Percentiles rank a stretch among this genome's conserved stretches.
Conservation (phyloP, 2,797 vertebrate genomes). For the Spondyliosoma cantharus region DNA sequence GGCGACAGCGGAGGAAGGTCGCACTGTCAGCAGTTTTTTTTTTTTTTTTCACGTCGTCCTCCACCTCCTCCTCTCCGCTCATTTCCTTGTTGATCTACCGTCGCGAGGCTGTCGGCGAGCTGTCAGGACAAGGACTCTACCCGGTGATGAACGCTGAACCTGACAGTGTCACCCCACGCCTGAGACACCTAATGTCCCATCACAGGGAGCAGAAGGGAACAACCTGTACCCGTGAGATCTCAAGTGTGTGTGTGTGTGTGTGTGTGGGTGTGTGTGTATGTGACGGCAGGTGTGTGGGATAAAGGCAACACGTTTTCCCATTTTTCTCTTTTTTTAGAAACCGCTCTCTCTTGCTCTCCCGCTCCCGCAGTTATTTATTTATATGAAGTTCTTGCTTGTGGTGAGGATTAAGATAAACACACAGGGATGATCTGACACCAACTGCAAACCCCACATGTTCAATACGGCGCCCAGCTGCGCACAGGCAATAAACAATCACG, state of each 20-base stretch:
- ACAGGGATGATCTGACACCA: constrained; percentile 5
- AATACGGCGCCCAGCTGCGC: constrained; percentile 3
- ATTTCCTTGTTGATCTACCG: constrained; percentile 66
- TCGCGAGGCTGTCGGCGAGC: constrained; percentile 55
- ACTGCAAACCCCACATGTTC: constrained; percentile 7
- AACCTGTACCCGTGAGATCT: constrained; percentile 55
- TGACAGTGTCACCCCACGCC: constrained; percentile 61
- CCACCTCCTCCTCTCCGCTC: constrained; percentile 38
- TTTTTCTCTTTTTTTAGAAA: constrained; percentile 13
- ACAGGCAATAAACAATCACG: background rate
- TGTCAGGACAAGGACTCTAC: constrained; percentile 73
- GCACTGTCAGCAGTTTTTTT: constrained; percentile 71
- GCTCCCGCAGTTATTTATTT: constrained; percentile 25
- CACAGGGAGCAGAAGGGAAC: constrained; percentile 55
- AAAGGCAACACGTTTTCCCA: constrained; percentile 1
- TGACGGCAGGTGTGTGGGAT: constrained; percentile 10
- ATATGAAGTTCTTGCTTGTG: background rate
- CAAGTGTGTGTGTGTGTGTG: constrained; percentile 3
- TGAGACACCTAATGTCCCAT: constrained; percentile 63
- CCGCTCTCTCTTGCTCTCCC: constrained; percentile 9
- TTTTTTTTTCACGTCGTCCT: constrained; percentile 50
- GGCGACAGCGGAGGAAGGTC: constrained; percentile 53
- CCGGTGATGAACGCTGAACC: constrained; percentile 55
- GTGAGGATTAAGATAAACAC: constrained; percentile 11
- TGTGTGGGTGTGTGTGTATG: background rate